A percentile compares a stretch with the other conserved stretches of the same genome.
Evolutionary conservation across 2,797 vertebrate species (phyloP).

Genomic region (Lithobates sylvaticus): DNA sequence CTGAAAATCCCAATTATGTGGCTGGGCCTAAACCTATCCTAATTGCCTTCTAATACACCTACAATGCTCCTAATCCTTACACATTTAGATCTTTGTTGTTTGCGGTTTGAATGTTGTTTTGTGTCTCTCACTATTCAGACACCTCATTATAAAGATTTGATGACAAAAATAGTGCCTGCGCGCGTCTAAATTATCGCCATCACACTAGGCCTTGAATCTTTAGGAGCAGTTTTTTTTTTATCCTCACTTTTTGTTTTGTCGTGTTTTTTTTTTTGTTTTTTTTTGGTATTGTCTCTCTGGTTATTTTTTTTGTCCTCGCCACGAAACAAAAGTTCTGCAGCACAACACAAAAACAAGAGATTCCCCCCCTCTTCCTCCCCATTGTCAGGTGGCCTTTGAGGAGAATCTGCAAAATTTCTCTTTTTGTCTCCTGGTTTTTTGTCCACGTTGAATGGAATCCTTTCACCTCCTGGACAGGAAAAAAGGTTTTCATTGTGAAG

Average conservation of each 20-base stretch:
- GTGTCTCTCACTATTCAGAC: background rate
- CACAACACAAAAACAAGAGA: slow-evolving; percentile 52
- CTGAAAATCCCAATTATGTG: background rate
- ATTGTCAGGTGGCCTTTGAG: slow-evolving; percentile 49
- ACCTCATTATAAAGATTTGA: slow-evolving; percentile 27
- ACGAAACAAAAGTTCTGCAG: slow-evolving; percentile 50
- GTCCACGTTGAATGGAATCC: slow-evolving; percentile 46
- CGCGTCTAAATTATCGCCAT: slow-evolving; percentile 31
- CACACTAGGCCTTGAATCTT: background rate
- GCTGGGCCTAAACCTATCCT: background rate
- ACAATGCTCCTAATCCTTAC: slow-evolving; percentile 28
- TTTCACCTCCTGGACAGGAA: slow-evolving; percentile 52
- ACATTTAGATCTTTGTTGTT: slow-evolving; percentile 6
- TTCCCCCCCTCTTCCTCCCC: slow-evolving; percentile 52
- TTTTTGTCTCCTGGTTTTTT: slow-evolving; percentile 49
- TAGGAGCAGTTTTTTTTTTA: background rate
- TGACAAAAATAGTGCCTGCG: background rate
- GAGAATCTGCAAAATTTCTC: slow-evolving; percentile 59
- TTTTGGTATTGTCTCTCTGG: slow-evolving; percentile 28
- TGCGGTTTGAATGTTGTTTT: slow-evolving; percentile 17
- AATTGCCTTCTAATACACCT: slow-evolving; percentile 35
- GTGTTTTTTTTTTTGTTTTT: slow-evolving; percentile 30
- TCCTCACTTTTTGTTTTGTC: slow-evolving; percentile 36
- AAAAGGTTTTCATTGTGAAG: slow-evolving; percentile 57
- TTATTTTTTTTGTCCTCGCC: slow-evolving; percentile 3